phyloP scores from a whole-genome alignment of 1,140 invertebrate species.

The Dreissena rostriformis region DNA sequence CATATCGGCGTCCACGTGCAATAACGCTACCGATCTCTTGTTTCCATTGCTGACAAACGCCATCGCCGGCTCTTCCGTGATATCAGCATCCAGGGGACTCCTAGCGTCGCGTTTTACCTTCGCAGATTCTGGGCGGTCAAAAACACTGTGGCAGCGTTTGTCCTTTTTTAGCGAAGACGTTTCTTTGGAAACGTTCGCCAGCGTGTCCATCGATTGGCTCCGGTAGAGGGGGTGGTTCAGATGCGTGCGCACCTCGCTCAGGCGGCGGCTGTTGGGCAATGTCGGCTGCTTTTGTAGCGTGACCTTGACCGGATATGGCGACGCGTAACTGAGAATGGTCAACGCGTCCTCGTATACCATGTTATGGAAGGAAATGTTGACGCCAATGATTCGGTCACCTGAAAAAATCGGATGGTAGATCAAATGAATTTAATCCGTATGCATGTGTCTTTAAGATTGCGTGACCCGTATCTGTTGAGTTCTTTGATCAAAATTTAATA shows the following conservation, averaged over 20 bases:
- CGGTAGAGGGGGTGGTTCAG: conserved; percentile 86
- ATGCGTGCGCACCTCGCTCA: conserved; percentile 56
- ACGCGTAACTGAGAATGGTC: conserved; percentile 93
- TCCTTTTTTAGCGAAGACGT: conserved; percentile 49
- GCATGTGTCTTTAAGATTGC: too few species aligned
- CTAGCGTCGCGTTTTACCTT: background rate
- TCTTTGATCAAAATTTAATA: too few species aligned
- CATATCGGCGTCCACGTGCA: conserved; percentile 16
- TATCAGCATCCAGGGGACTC: background rate
- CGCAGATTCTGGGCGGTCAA: conserved; percentile 60
- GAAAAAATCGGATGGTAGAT: conserved; percentile 70
- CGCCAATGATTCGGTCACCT: conserved; percentile 93
- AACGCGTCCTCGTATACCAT: conserved; percentile 95
- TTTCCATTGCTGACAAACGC: background rate
- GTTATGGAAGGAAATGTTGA: conserved; percentile 92
- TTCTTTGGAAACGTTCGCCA: conserved; percentile 69
- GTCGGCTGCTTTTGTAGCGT: conserved; percentile 68
- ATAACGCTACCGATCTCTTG: background rate
- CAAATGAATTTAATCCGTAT: background rate
- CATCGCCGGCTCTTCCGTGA: conserved; percentile 7
- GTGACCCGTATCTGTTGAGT: too few species aligned
- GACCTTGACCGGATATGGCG: conserved; percentile 90
- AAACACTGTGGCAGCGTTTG: conserved; percentile 69
- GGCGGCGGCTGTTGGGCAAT: conserved; percentile 38
- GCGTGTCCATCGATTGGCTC: conserved; percentile 86